Evolutionary conservation across 2,888 invertebrate species (phyloP).

Genomic region (Muscina levida): DNA sequence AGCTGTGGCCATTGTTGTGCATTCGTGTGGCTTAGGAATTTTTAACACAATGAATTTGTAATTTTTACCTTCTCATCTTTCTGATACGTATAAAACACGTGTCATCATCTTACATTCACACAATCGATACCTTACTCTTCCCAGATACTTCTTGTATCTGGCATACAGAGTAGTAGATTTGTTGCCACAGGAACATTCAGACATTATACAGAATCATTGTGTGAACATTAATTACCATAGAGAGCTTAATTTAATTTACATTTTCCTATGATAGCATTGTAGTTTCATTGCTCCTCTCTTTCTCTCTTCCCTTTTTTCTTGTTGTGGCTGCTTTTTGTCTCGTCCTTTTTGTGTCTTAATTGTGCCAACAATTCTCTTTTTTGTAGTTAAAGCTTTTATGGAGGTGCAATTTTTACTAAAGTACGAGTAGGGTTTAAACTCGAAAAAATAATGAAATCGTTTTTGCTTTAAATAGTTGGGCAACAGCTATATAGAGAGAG

Average conservation of each 20-base stretch:
- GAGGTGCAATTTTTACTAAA: not conserved
- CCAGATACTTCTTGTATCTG: constrained; percentile 3
- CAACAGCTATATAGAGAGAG: no score
- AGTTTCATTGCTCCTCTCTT: not conserved
- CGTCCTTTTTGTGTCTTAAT: constrained; percentile 7
- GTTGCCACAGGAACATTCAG: not conserved
- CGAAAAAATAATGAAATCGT: constrained; percentile 11
- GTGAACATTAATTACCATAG: constrained; percentile 64
- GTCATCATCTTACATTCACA: not conserved
- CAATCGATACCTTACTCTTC: constrained; percentile 4
- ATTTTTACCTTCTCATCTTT: constrained; percentile 41
- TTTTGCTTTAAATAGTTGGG: constrained; percentile 1
- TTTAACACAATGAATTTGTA: constrained; percentile 60
- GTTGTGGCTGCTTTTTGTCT: no score
- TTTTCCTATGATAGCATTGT: constrained; percentile 58
- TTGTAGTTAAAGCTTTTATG: not conserved
- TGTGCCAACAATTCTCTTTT: constrained; percentile 9
- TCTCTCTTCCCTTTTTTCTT: no score
- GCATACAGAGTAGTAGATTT: not conserved
- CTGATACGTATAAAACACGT: no score
- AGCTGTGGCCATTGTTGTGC: constrained; percentile 22
- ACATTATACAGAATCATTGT: constrained; percentile 50
- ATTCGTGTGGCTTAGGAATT: constrained; percentile 56
- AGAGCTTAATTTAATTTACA: constrained; percentile 68
- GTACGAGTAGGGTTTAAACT: not conserved